Evolutionary conservation across 1,140 invertebrate species (phyloP).

Genomic region (Bombus sylvicola): DNA sequence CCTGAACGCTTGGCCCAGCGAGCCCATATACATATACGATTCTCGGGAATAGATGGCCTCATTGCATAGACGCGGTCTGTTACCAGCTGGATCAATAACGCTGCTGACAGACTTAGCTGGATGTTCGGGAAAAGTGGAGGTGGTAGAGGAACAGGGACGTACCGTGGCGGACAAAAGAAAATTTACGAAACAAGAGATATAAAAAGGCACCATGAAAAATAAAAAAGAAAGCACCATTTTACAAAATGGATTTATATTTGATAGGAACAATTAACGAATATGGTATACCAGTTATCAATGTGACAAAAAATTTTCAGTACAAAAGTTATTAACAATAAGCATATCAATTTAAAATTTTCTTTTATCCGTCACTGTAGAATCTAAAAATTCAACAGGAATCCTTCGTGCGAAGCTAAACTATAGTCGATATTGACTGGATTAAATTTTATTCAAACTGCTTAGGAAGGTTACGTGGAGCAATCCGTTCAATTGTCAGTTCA

Average conservation of each 20-base stretch:
- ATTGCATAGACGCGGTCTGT: constrained; percentile 55
- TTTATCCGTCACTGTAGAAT: neutral
- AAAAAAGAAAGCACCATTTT: too few relatives aligned
- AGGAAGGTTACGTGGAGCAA: neutral
- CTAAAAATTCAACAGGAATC: constrained; percentile 26
- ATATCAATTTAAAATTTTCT: too few relatives aligned
- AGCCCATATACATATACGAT: constrained; percentile 3
- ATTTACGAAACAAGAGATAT: too few relatives aligned
- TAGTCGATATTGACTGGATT: neutral
- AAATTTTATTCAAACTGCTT: neutral
- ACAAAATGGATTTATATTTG: too few relatives aligned
- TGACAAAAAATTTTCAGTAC: too few relatives aligned
- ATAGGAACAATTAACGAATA: too few relatives aligned
- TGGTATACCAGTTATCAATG: too few relatives aligned
- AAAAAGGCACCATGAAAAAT: too few relatives aligned
- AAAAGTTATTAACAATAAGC: too few relatives aligned
- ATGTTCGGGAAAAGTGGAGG: constrained; percentile 50
- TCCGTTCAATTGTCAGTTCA: neutral
- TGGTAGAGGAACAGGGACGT: constrained; percentile 30
- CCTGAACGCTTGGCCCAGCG: neutral
- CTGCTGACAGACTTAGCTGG: constrained; percentile 57
- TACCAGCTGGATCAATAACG: constrained; percentile 63
- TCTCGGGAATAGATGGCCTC: constrained; percentile 49
- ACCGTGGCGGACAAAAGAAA: too few relatives aligned
- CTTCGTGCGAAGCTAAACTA: neutral